Percentiles rank a stretch among this genome's conserved stretches.
These are phyloP conservation scores for Temnothorax rugatulus DNA, from an alignment of 2,888 invertebrate species.

Conservation along the genomic window DNA sequence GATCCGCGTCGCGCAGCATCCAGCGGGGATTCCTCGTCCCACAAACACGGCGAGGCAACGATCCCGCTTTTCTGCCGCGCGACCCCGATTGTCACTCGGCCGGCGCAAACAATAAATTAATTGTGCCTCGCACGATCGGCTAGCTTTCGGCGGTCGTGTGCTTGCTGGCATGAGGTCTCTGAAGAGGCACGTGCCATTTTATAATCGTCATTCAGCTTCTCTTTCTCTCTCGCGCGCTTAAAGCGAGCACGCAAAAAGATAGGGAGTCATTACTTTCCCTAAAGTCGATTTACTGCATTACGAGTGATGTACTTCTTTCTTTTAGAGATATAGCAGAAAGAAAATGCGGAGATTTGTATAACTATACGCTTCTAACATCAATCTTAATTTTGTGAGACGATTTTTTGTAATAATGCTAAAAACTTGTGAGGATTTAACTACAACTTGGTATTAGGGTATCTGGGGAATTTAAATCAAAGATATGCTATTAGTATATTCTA, in stretches of 20 bases:
- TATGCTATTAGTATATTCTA: not conserved
- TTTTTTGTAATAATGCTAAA: not conserved
- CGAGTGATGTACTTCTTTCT: not conserved
- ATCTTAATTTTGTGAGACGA: not conserved
- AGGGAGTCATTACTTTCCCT: constrained; percentile 59
- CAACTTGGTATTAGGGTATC: not conserved
- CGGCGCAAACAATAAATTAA: constrained; percentile 79
- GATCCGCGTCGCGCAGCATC: constrained; percentile 46
- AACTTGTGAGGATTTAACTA: not conserved
- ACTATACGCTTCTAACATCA: not conserved
- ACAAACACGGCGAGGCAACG: constrained; percentile 69
- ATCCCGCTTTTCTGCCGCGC: constrained; percentile 63
- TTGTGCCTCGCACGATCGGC: constrained; percentile 76
- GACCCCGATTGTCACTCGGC: constrained; percentile 69
- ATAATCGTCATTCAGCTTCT: constrained; percentile 75
- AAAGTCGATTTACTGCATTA: constrained; percentile 15
- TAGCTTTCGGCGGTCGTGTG: constrained; percentile 81
- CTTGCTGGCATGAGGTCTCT: constrained; percentile 81
- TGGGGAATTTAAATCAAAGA: not conserved
- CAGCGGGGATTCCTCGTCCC: constrained; percentile 30
- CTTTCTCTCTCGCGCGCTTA: constrained; percentile 56
- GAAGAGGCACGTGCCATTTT: constrained; percentile 82
- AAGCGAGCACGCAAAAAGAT: constrained; percentile 67
- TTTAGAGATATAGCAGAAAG: not conserved
- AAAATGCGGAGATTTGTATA: too few species aligned